Conservation (phyloP, 2,888 invertebrate genomes). For the Catotricha subobsoleta region DNA sequence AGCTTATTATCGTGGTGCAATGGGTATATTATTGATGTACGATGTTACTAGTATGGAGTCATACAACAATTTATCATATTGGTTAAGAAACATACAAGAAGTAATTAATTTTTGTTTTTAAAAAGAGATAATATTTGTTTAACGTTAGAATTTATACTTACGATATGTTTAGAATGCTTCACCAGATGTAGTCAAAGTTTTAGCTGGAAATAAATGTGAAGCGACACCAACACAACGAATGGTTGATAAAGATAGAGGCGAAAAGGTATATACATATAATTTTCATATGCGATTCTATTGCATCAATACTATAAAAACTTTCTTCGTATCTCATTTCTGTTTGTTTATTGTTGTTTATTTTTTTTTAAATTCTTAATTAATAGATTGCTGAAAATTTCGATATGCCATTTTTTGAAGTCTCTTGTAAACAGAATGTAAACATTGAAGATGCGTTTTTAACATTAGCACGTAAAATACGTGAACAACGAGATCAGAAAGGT, state of each 20-base stretch:
- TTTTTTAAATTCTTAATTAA: slow-evolving; percentile 16
- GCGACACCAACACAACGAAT: slow-evolving; percentile 52
- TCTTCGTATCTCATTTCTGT: not conserved
- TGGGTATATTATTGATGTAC: slow-evolving; percentile 82
- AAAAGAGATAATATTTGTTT: slow-evolving; percentile 9
- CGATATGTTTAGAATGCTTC: slow-evolving; percentile 52
- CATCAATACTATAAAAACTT: not conserved
- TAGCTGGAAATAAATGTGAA: slow-evolving; percentile 76
- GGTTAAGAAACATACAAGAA: slow-evolving; percentile 80
- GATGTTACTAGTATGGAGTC: slow-evolving; percentile 78
- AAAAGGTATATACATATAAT: slow-evolving; percentile 40
- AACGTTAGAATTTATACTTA: not conserved
- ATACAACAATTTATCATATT: slow-evolving; percentile 78
- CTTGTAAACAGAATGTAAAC: slow-evolving; percentile 71
- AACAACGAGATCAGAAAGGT: slow-evolving; percentile 53
- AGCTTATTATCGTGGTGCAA: slow-evolving; percentile 75
- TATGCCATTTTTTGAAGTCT: slow-evolving; percentile 76
- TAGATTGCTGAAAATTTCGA: slow-evolving; percentile 75
- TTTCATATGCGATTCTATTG: not conserved
- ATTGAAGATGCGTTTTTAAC: slow-evolving; percentile 69
- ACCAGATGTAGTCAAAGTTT: slow-evolving; percentile 67
- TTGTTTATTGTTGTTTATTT: not conserved
- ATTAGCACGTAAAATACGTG: slow-evolving; percentile 63
- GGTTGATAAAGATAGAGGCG: slow-evolving; percentile 60
- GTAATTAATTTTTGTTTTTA: slow-evolving; percentile 31